Evolutionary conservation across 1,140 invertebrate species (phyloP).

Genomic region (Aphidius ervi): DNA sequence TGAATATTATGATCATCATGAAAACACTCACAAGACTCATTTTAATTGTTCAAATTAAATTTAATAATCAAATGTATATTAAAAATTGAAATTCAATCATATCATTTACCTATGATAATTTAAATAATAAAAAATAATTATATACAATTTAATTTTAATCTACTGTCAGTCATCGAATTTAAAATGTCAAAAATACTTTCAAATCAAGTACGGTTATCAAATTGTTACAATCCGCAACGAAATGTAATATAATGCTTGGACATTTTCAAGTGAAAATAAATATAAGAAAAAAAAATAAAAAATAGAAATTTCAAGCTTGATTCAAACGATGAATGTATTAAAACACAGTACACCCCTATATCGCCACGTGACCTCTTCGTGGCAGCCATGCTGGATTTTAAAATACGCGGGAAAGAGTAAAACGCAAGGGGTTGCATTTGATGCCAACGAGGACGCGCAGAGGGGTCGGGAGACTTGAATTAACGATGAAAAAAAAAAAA

Average conservation of each 20-base stretch:
- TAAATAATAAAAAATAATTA: too few relatives aligned
- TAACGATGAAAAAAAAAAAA: conserved; percentile 44
- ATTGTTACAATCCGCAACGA: neutral
- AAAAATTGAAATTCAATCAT: too few relatives aligned
- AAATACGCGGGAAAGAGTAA: conserved; percentile 39
- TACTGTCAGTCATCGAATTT: too few relatives aligned
- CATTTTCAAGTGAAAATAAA: neutral
- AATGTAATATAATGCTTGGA: neutral
- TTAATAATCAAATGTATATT: too few relatives aligned
- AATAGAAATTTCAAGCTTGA: conserved; percentile 5
- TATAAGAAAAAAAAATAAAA: neutral
- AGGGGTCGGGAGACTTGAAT: conserved; percentile 34
- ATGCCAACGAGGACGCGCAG: conserved; percentile 30
- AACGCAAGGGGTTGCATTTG: conserved; percentile 13
- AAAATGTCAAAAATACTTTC: too few relatives aligned
- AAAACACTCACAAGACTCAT: neutral
- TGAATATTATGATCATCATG: conserved; percentile 4
- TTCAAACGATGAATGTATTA: conserved; percentile 35
- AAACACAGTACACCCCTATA: conserved; percentile 39
- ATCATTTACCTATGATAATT: too few relatives aligned
- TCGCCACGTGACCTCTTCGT: conserved; percentile 41
- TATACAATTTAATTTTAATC: too few relatives aligned
- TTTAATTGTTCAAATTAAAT: conserved; percentile 11
- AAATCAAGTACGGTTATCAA: too few relatives aligned
- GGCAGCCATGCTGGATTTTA: conserved; percentile 40